Conservation (phyloP, 2,888 invertebrate genomes). For the Eupelmus urozonus region DNA sequence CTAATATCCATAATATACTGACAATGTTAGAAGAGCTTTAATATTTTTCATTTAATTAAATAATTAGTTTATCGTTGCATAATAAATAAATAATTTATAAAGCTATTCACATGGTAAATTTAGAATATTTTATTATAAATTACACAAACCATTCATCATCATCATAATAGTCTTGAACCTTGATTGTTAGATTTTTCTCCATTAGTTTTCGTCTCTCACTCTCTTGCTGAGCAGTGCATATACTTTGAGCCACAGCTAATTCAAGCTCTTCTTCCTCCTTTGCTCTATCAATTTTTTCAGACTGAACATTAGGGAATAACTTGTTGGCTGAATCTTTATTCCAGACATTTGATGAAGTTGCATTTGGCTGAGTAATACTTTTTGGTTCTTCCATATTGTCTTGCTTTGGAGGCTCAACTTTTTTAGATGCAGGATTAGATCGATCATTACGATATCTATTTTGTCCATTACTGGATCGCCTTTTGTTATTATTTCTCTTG, state of each 20-base stretch:
- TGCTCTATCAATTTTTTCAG: constrained; percentile 27
- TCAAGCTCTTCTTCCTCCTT: constrained; percentile 60
- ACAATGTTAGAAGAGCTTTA: neutral
- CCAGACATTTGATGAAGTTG: constrained; percentile 22
- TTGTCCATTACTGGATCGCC: too few relatives aligned
- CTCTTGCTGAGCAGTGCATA: constrained; percentile 50
- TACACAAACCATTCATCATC: constrained; percentile 45
- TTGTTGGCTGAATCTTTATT: constrained; percentile 29
- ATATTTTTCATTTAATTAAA: constrained; percentile 6
- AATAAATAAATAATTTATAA: neutral
- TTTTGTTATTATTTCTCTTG: constrained; percentile 15
- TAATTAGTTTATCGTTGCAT: neutral
- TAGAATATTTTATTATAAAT: neutral
- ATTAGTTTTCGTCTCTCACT: constrained; percentile 21
- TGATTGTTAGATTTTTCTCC: neutral
- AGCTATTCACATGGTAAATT: neutral
- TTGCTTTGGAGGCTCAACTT: too few relatives aligned
- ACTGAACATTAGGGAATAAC: constrained; percentile 57
- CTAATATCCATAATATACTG: neutral
- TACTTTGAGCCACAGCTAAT: constrained; percentile 58
- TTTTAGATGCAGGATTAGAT: too few relatives aligned
- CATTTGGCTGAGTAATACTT: neutral
- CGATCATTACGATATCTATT: too few relatives aligned
- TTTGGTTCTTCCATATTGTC: neutral
- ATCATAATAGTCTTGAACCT: constrained; percentile 20